Evolutionary conservation across 2,888 invertebrate species (phyloP).

Genomic region (Drosophila diplacantha): DNA sequence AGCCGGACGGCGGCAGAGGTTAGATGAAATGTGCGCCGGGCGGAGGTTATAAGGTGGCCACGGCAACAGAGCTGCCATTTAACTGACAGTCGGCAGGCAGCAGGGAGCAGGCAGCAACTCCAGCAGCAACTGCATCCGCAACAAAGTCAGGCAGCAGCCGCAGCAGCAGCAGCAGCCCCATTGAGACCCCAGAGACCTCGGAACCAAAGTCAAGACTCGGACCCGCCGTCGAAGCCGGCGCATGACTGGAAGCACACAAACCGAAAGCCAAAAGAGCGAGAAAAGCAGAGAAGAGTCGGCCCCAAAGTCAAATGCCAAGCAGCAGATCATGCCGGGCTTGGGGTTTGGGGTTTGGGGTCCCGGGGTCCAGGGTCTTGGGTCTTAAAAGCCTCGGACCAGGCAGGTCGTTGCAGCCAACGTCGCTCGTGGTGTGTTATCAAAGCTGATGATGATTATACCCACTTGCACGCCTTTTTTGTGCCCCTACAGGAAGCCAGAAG

Average conservation of each 20-base stretch:
- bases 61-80: constrained; percentile 61
- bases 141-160: constrained; percentile 47
- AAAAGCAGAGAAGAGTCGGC: constrained; percentile 39
- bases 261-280: constrained; percentile 20
- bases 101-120: constrained; percentile 23
- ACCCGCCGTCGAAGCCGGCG: constrained; percentile 37
- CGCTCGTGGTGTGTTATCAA: constrained; percentile 75
- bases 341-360: constrained; percentile 15
- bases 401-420: constrained; percentile 43
- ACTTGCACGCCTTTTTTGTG: constrained; percentile 70
- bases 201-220: constrained; percentile 35
- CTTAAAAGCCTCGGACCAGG: constrained; percentile 34
- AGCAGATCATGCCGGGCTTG: constrained; percentile 63
- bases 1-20: constrained; percentile 63
- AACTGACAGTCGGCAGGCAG: constrained; percentile 52
- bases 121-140: constrained; percentile 37
- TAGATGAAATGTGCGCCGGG: constrained; percentile 59
- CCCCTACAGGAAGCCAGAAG: constrained; percentile 62
- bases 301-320: constrained; percentile 71
- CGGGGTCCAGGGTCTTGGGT: constrained; percentile 30
- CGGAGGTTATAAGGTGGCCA: constrained; percentile 72
- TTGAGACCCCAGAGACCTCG: constrained; percentile 42
- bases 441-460: constrained; percentile 75
- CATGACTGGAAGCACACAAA: constrained; percentile 65
- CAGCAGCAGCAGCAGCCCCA: constrained; percentile 42